Evolutionary conservation across 2,888 invertebrate species (phyloP).

Genomic region (Eupithecia dodoneata): DNA sequence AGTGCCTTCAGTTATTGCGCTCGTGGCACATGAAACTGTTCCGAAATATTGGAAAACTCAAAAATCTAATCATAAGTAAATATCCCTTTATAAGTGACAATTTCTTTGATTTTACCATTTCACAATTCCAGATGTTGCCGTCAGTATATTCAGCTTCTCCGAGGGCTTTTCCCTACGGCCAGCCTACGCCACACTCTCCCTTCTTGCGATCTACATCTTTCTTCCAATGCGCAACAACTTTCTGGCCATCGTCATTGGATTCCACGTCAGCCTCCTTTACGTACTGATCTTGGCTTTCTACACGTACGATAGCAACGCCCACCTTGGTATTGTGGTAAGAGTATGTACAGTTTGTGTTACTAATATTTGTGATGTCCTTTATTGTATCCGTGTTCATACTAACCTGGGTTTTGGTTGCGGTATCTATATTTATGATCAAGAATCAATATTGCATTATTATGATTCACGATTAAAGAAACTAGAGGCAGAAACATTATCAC

Average conservation of each 20-base stretch:
- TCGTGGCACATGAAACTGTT: too few species aligned
- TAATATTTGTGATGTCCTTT: conserved; percentile 84
- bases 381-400: conserved; percentile 55
- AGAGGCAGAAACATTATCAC: not conserved
- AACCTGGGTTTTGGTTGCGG: not conserved
- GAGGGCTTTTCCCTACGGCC: conserved; percentile 85
- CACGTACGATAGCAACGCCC: conserved; percentile 64
- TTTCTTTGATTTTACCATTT: not conserved
- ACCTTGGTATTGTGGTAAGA: conserved; percentile 71
- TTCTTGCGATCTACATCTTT: conserved; percentile 93
- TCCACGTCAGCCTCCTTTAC: conserved; percentile 87
- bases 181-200: conserved; percentile 88
- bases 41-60: too few species aligned
- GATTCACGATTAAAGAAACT: not conserved
- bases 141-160: conserved; percentile 86
- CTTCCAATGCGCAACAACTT: conserved; percentile 90
- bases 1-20: too few species aligned
- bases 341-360: conserved; percentile 36
- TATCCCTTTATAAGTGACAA: not conserved
- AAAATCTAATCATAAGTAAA: too few species aligned
- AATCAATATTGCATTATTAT: not conserved
- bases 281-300: conserved; percentile 76
- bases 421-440: conserved; percentile 3
- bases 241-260: conserved; percentile 88
- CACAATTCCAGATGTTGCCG: conserved; percentile 83